Conservation (phyloP, 1,140 invertebrate genomes). For the Aphelinus atriplicis region DNA sequence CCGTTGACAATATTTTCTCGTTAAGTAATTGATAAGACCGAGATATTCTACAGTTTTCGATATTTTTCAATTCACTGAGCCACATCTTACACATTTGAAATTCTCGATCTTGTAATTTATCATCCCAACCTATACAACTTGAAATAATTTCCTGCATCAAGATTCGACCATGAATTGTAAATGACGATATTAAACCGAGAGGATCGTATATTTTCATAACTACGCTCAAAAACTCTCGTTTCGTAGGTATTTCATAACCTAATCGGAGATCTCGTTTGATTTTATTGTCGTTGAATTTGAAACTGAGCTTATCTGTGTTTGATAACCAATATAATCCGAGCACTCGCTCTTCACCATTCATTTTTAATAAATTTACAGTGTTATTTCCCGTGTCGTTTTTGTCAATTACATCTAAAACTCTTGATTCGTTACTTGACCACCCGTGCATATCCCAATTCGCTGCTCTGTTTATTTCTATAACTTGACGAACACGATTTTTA, state of each 20-base stretch:
- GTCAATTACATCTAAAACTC: background rate
- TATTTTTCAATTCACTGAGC: background rate
- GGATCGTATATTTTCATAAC: conserved; percentile 30
- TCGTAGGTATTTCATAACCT: conserved; percentile 35
- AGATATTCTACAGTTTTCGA: background rate
- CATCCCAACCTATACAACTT: conserved; percentile 26
- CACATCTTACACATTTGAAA: background rate
- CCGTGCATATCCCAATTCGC: conserved; percentile 15
- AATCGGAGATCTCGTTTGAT: background rate
- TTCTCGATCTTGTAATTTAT: background rate
- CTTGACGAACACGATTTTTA: background rate
- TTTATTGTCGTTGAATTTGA: background rate
- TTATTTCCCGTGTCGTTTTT: background rate
- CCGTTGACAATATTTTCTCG: background rate
- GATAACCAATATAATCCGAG: background rate
- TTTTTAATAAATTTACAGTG: background rate
- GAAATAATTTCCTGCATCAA: conserved; percentile 54
- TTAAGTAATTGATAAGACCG: background rate
- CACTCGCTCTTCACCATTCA: background rate
- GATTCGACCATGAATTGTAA: conserved; percentile 53
- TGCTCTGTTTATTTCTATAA: background rate
- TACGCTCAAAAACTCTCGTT: conserved; percentile 45
- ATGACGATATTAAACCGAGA: conserved; percentile 36
- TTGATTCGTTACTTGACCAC: conserved; percentile 7
- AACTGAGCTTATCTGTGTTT: background rate